Evolutionary conservation across 92 coral and sea anemone species (phyloP).

Genomic region (Meandrina meandrites): DNA sequence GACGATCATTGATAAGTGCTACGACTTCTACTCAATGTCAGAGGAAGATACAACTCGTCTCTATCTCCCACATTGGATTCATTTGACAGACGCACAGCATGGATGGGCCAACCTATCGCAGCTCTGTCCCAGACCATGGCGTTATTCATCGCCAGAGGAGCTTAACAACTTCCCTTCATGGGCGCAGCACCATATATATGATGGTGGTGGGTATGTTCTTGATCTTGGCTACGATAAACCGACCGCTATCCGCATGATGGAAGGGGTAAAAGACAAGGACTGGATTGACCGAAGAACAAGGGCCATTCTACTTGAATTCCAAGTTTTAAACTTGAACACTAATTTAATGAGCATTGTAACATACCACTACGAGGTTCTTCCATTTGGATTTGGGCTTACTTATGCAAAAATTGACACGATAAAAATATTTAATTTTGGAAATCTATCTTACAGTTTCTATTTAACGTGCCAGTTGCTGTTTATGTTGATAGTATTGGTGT

Average conservation of each 20-base stretch:
- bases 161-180: slow-evolving; percentile 31
- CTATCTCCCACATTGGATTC: slow-evolving; percentile 37
- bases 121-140: slow-evolving; percentile 38
- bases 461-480: slow-evolving; percentile 47
- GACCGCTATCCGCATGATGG: slow-evolving; percentile 43
- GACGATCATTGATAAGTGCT: slow-evolving; percentile 16
- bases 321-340: slow-evolving; percentile 35
- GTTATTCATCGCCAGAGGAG: slow-evolving; percentile 27
- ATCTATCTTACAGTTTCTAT: slow-evolving; percentile 40
- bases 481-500: slow-evolving; percentile 35
- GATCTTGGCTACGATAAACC: slow-evolving; percentile 39
- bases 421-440: slow-evolving; percentile 25
- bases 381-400: slow-evolving; percentile 39
- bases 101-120: slow-evolving; percentile 21
- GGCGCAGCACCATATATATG: slow-evolving; percentile 41
- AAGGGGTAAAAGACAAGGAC: slow-evolving; percentile 37
- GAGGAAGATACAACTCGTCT: slow-evolving; percentile 38
- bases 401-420: slow-evolving; percentile 34
- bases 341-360: slow-evolving; percentile 42
- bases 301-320: slow-evolving; percentile 38
- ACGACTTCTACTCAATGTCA: slow-evolving; percentile 38
- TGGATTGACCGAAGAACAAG: slow-evolving; percentile 42
- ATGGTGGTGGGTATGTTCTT: slow-evolving; percentile 42
- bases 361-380: slow-evolving; percentile 32
- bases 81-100: slow-evolving; percentile 20